Conservation (phyloP, 2,888 invertebrate species). For the Trichogramma evanescens region DNA sequence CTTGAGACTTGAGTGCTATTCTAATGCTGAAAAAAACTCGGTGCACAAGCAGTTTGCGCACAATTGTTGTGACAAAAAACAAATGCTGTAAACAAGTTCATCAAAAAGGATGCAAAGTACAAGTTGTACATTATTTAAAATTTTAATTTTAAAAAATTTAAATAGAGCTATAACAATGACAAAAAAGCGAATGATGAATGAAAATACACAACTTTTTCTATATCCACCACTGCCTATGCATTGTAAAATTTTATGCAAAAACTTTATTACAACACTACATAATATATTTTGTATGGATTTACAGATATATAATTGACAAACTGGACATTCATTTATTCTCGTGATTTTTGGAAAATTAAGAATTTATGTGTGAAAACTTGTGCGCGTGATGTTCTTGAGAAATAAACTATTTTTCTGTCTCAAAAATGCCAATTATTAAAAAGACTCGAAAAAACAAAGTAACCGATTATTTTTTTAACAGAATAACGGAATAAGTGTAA, state of each 20-base stretch:
- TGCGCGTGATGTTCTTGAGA: background rate
- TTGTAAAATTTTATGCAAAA: conserved; percentile 24
- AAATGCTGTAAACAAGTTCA: conserved; percentile 16
- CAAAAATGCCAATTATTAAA: conserved; percentile 17
- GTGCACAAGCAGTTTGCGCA: conserved; percentile 14
- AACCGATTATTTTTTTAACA: conserved; percentile 19
- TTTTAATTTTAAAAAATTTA: conserved; percentile 11
- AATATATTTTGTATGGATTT: conserved; percentile 20
- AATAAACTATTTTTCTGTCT: conserved; percentile 3
- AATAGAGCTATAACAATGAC: background rate
- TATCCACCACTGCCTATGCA: conserved; percentile 37
- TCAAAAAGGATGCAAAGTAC: conserved; percentile 9
- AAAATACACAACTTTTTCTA: conserved; percentile 25
- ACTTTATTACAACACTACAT: conserved; percentile 10
- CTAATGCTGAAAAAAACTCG: conserved; percentile 16
- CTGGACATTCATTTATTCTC: conserved; percentile 1
- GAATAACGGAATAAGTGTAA: conserved; percentile 10
- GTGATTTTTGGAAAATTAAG: background rate
- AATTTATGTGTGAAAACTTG: background rate
- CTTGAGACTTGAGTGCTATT: background rate
- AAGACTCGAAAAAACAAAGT: conserved; percentile 17
- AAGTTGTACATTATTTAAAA: conserved; percentile 13
- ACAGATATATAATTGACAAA: conserved; percentile 15
- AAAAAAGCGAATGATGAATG: conserved; percentile 9
- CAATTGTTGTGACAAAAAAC: conserved; percentile 1